Evolutionary conservation across 2,888 invertebrate genomes (phyloP), one percentile per base, ranked within the genome.

Genomic region (Tenthredo notha): DNA sequence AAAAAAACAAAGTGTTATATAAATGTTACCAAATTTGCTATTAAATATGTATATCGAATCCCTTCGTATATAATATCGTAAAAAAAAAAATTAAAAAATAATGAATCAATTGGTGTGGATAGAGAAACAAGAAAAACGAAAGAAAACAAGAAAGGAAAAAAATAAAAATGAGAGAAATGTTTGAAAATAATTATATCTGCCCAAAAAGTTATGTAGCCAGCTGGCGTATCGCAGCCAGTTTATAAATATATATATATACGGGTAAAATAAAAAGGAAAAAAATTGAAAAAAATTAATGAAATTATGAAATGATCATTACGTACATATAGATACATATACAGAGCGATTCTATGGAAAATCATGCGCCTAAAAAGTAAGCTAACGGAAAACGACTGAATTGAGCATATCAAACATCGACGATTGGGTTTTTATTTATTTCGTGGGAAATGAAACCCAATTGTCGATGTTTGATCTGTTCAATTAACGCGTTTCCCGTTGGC

Each of bases 31-130:
- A 40, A 80, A 61, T 61, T 80, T 43, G 80, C 80, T 80, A 80
- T 80, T 61, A n/a, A 80, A 37, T 80, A 80, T 80, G 80, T 77
- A 77, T 80, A 80, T 80, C 33, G 21, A 80, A 80, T 80, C 61
- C 80, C 21, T 7, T 61, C 61, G 61, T 80, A 58, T 77, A 29
- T 67, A 67, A 54, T 7, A 47, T 47, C 75, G 75, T 75, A 54
- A 54, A 1, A 40, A 6, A 3, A 40, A n/a, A 40, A 72, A n/a
- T n/a, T n/a, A 37, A 10, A 40, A 72, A 29, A 43, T 3, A 50
- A 67, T 67, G 12, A 29, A 12, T 47, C 33, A 33, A 33, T 29
- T 33, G 29, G 1, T 54, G 54, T 47, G 18, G 15, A 21, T 29
- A 25, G 12, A 33, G 21, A 65, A 1, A 33, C 50, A 33, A 33